Evolutionary conservation across 1,140 invertebrate genomes (phyloP), one percentile per base, ranked within the genome.

Genomic region (Tyrophagus putrescentiae): DNA sequence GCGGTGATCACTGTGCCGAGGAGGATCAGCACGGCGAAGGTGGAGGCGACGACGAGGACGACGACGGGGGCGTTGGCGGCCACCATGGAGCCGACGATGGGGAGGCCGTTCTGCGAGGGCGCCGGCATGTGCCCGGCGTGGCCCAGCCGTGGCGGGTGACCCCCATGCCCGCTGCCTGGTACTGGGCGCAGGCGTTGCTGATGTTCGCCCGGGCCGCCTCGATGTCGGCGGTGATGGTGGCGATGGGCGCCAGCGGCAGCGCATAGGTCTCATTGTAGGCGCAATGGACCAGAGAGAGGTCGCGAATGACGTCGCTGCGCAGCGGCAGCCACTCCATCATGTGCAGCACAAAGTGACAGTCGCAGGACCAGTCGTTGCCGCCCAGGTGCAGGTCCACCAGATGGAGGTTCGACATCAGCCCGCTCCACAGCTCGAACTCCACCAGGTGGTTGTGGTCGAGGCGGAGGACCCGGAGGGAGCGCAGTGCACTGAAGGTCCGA

Each of bases 331-430:
- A 73, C 18, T 63, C 39, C 31, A 70, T 53, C 56, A 60, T 76
- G 11, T 76, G 44, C 77, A 83, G 6, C 44, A 91, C 75, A 70
- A 88, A 92, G 68, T 85, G 82, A 72, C 88, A 94, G 50, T 85
- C 82, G 68, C 89, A 94, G 29, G 83, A 85, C 87, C 87, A 92
- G 2, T 79, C 78, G 70, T 94, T 94, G 56, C 82, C 79, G 0
- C 82, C 82, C 7, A 94, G 72, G 1, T 79, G 80, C 13, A 91
- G 70, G 62, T 84, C 79, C 36, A 76, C 78, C 58, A 94, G 72
- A 36, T 79, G 77, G 7, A 77, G 75, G 32, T n/a, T 27, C 70
- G 87, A 86, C 33, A 80, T 72, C 32, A 79, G 80, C 45, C 90
- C 77, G 67, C 83, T 84, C 87, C 86, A 91, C 11, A 91, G 80